A percentile compares a stretch with the other conserved stretches of the same genome.
Evolutionary conservation across 23 tunicate genomes (phyloP).

Genomic region (Trididemnum miniatum): DNA sequence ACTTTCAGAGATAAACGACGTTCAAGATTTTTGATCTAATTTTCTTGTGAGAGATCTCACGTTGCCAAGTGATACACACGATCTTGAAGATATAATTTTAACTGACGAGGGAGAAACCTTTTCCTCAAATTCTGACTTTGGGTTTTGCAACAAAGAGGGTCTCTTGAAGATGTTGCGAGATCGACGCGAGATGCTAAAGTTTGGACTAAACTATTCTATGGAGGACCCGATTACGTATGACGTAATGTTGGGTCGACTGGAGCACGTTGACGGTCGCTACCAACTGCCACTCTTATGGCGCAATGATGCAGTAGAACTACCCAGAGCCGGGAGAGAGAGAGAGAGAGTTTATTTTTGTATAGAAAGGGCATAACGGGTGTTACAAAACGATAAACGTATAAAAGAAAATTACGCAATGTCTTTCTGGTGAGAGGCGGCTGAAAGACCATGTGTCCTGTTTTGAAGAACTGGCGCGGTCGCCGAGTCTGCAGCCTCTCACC

Average conservation of each 20-base stretch:
- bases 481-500: too few relatives aligned
- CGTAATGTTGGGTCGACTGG: background rate
- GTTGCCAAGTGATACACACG: background rate
- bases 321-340: too few relatives aligned
- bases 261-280: background rate
- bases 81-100: background rate
- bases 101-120: background rate
- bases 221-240: constrained; percentile 6
- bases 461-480: too few relatives aligned
- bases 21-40: background rate
- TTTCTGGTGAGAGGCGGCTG: too few relatives aligned
- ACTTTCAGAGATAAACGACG: background rate
- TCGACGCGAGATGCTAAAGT: background rate
- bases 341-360: too few relatives aligned
- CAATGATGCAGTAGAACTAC: background rate
- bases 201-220: constrained; percentile 1
- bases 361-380: too few relatives aligned
- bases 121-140: background rate
- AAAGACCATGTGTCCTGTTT: too few relatives aligned
- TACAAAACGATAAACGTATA: too few relatives aligned
- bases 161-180: background rate
- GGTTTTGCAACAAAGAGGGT: background rate
- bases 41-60: background rate
- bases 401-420: too few relatives aligned
- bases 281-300: constrained; percentile 13